Evolutionary conservation across 2,113 vertebrate species (phyloP).

Genomic region (Tychaedon coryphoeus): DNA sequence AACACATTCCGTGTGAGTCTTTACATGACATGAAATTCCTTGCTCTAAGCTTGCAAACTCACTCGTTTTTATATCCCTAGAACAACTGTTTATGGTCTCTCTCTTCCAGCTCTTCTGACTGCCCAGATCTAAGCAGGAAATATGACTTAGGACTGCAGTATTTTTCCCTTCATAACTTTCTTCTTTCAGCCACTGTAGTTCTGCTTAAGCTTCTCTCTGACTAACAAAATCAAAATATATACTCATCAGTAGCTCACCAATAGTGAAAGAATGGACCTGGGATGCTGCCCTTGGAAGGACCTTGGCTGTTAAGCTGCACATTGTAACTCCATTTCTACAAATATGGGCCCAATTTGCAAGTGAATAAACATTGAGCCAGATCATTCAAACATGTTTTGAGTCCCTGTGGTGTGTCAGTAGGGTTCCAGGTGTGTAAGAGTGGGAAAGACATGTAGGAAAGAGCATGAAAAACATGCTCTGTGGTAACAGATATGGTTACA

Average conservation of each 20-base stretch:
- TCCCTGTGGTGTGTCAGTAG: background rate
- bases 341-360: background rate
- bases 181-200: background rate
- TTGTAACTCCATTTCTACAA: background rate
- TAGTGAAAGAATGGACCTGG: background rate
- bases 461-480: background rate
- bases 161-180: background rate
- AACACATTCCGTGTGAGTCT: constrained; percentile 46
- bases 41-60: background rate
- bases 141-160: background rate
- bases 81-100: constrained; percentile 24
- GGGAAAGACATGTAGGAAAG: background rate
- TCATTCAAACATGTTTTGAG: background rate
- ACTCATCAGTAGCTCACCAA: background rate
- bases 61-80: background rate
- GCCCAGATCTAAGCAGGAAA: background rate
- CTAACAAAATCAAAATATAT: background rate
- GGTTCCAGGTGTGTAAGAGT: background rate
- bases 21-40: constrained; percentile 28
- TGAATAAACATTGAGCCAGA: background rate
- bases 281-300: background rate
- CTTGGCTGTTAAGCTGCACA: background rate
- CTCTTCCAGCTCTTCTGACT: background rate
- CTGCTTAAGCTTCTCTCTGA: background rate
- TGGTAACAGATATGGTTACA: rapidly evolving